Base-by-base conservation (phyloP, 2,797 vertebrate genomes). In the Ceryle rudis region DNA sequence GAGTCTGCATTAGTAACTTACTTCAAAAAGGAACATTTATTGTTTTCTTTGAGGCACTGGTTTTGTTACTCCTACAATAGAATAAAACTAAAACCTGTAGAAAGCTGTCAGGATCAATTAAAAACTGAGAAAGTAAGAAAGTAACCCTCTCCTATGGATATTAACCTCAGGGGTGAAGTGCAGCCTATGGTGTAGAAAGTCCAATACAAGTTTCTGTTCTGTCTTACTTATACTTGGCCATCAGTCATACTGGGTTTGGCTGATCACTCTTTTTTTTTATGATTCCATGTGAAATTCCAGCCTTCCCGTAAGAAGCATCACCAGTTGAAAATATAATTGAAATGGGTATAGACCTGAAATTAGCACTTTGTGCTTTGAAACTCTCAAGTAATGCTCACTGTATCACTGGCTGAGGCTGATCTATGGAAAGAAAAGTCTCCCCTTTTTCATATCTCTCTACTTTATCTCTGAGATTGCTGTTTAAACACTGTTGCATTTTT, bases 261-360 rank as follows among this genome's bases (percentile, higher is more conserved):
- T 79, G 33, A 23, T 52, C 37, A 8, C 3, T 2, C 10, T 90
- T 78, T 74, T 13, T n/a, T 57, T 14, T 44, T 65, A 54, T 41
- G 22, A 18, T 67, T 42, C 37, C 26, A 1, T 20, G 29, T 58
- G 65, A 74, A 62, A 64, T 78, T 84, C 14, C 4, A 74, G 4
- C 8, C 41, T 89, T 19, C 35, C 33, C 29, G 8, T 47, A 72
- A 64, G 11, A 60, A 65, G 2, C 29, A 41, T 26, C 17, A 41
- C 1, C 5, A 16, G 20, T 0, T 54, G 52, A 77, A 86, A 70
- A 82, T 28, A 20, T 4, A 0, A 21, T 0, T 44, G 3, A 44
- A 72, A 35, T 35, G 42, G 3, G 0, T 70, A 31, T 5, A 19
- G 4, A 11, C 19, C 33, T 89, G 37, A 37, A 61, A 57, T 65